Conservation (phyloP, 2,888 invertebrate species). For the Tetragnatha montana region DNA sequence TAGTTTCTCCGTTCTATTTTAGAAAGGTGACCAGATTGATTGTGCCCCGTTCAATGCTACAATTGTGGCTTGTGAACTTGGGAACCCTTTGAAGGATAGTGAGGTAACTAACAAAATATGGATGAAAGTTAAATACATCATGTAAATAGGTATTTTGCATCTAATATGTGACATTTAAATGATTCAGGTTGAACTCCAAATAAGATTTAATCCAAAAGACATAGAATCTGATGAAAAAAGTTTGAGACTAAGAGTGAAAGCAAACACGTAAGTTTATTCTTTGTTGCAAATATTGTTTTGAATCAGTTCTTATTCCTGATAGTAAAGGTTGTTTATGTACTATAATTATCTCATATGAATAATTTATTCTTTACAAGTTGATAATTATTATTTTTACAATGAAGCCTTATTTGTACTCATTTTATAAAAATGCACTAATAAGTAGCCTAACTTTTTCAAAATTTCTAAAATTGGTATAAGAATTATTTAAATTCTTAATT, state of each 20-base stretch:
- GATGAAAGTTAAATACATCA: background rate
- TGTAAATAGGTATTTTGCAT: background rate
- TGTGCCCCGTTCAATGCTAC: constrained; percentile 76
- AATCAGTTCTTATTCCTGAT: too few relatives aligned
- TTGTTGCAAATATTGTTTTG: too few relatives aligned
- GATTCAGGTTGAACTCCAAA: constrained; percentile 73
- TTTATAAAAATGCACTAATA: too few relatives aligned
- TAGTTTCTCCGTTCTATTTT: background rate
- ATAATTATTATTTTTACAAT: too few relatives aligned
- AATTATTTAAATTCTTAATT: too few relatives aligned
- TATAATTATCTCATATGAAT: too few relatives aligned
- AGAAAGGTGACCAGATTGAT: constrained; percentile 69
- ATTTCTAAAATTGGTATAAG: too few relatives aligned
- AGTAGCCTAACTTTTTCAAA: too few relatives aligned
- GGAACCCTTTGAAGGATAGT: constrained; percentile 87
- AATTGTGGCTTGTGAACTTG: constrained; percentile 86
- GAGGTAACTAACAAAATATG: constrained; percentile 46
- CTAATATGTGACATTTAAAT: background rate
- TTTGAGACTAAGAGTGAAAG: constrained; percentile 85
- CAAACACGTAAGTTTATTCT: constrained; percentile 86
- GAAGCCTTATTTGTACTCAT: too few relatives aligned
- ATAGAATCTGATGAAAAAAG: constrained; percentile 84
- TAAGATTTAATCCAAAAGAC: constrained; percentile 88
- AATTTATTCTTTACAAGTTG: too few relatives aligned
- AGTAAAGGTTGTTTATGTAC: too few relatives aligned